phyloP scores from a whole-genome alignment of 2,888 invertebrate genomes.

The Thyatira batis region DNA sequence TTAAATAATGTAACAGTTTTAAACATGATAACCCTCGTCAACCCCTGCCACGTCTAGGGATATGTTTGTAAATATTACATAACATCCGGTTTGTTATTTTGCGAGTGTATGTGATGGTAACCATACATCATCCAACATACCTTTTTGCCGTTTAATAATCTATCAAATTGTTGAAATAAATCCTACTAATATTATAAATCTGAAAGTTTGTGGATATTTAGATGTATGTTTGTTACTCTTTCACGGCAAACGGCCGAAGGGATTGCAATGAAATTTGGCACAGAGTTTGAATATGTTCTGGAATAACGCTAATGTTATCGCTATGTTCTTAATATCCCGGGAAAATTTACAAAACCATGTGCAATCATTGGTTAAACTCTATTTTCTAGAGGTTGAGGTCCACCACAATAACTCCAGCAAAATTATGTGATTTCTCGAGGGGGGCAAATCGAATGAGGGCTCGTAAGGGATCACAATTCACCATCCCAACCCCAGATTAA shows the following conservation, averaged over 20 bases:
- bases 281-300: too few relatives aligned
- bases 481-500: neutral
- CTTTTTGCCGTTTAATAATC: neutral
- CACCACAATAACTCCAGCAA: neutral
- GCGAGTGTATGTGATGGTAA: neutral
- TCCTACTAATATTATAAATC: too few relatives aligned
- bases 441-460: neutral
- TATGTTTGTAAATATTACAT: neutral
- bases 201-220: too few relatives aligned
- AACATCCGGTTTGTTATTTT: neutral
- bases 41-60: neutral
- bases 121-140: neutral
- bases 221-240: too few relatives aligned
- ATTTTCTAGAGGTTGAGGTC: neutral
- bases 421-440: neutral
- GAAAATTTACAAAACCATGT: neutral
- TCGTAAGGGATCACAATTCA: neutral
- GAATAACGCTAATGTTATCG: too few relatives aligned
- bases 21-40: neutral
- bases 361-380: neutral
- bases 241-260: too few relatives aligned
- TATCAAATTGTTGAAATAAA: too few relatives aligned
- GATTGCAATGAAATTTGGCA: too few relatives aligned
- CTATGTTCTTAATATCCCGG: too few relatives aligned
- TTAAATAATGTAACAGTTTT: neutral